Evolutionary conservation across 2,797 vertebrate genomes (phyloP).

Genomic region (Enteromius afrohamiltoni): DNA sequence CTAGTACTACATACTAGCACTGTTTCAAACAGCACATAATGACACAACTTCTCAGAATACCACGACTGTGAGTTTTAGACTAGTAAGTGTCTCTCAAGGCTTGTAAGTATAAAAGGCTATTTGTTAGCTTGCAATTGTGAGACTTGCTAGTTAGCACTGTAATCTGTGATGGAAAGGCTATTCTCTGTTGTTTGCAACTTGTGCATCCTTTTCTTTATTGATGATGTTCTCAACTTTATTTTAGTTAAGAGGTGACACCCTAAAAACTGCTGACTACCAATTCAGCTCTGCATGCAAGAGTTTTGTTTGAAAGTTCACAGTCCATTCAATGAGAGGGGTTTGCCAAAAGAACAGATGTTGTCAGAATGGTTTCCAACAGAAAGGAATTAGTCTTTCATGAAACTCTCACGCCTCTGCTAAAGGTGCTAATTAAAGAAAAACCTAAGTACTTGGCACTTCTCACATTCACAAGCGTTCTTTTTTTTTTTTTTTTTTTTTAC

Average conservation of each 20-base stretch:
- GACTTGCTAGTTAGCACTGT: not conserved
- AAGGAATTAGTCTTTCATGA: conserved; percentile 57
- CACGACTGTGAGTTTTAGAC: not conserved
- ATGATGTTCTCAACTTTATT: not conserved
- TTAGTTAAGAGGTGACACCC: not conserved
- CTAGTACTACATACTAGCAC: not conserved
- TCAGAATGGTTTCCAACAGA: conserved; percentile 63
- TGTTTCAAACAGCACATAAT: not conserved
- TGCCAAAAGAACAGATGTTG: conserved; percentile 75
- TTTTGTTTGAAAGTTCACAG: conserved; percentile 13
- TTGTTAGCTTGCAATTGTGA: not conserved
- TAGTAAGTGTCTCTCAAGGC: not conserved
- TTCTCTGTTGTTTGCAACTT: not conserved
- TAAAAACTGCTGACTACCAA: not conserved
- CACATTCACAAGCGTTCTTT: conserved; percentile 23
- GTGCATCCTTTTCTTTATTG: not conserved
- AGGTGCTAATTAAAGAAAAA: conserved; percentile 78
- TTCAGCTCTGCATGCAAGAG: not conserved
- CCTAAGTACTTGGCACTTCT: conserved; percentile 27
- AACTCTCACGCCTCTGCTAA: conserved; percentile 68
- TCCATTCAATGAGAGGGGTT: conserved; percentile 57
- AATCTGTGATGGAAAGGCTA: not conserved
- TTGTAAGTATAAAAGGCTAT: not conserved
- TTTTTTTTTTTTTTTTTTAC: conserved; percentile 9
- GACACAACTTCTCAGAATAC: not conserved